Evolutionary conservation across 2,888 invertebrate genomes (phyloP), one percentile per base, ranked within the genome.

Genomic region (Andrena dorsata): DNA sequence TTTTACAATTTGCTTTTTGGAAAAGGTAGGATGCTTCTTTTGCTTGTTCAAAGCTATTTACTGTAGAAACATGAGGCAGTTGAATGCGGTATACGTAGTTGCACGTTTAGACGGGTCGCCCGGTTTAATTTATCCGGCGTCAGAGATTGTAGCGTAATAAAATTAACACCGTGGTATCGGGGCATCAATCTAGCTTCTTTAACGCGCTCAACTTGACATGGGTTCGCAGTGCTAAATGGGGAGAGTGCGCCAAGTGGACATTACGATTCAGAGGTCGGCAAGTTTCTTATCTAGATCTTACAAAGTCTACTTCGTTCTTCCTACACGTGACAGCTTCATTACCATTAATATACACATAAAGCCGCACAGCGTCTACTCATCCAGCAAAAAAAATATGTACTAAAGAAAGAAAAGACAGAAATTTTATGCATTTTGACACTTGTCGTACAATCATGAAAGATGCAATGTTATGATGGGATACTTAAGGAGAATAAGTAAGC

Each of bases 131-230:
- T 28, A 61, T 65, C 2, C 35, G 13, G 28, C 28, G 2, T 28
- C 35, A n/a, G 61, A 65, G 32, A 79, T 47, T 23, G n/a, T 66
- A 2, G 56, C n/a, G 32, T 79, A 80, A 80, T 65, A 61, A 49
- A 41, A 68, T 80, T 80, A 66, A 68, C 66, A 13, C 13, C 13
- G 60, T 16, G 68, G 51, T 72, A 80, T 80, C 80, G 49, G 72
- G 47, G 66, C 35, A 49, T 28, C 56, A 49, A 72, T 79, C 80
- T 72, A 23, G 71, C 53, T 63, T 23, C 61, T 49, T 66, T 32
- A 61, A 71, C 71, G 41, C 47, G 35, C 66, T 72, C 53, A 72
- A 68, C 60, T 66, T 47, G 70, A 56, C 35, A 51, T 6, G 41
- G 32, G 72, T 66, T 80, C 72, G 72, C 63, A 26, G 56, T 41